phyloP scores from a whole-genome alignment of 2,113 vertebrate species.

The Nesoenas mayeri region DNA sequence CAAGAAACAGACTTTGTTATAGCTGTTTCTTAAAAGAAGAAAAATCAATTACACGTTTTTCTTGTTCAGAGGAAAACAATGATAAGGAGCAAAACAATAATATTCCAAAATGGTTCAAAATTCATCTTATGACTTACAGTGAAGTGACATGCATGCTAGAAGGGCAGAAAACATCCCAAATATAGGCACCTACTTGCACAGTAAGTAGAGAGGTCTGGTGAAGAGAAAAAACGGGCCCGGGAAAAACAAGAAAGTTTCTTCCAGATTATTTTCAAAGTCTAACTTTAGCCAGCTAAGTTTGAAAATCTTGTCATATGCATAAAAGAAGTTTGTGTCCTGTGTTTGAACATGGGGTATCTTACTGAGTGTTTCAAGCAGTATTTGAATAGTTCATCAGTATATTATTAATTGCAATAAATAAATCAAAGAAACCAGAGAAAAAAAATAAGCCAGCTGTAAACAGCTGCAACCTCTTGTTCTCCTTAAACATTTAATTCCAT shows the following conservation, averaged over 20 bases:
- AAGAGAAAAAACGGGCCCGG: neutral
- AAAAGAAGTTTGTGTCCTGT: neutral
- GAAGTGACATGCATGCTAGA: neutral
- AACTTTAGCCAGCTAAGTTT: neutral
- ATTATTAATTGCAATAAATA: neutral
- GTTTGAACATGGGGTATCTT: neutral
- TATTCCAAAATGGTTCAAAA: neutral
- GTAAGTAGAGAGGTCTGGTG: neutral
- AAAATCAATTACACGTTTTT: neutral
- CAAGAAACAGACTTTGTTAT: neutral
- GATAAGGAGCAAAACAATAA: neutral
- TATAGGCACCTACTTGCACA: neutral
- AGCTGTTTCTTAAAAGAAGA: neutral
- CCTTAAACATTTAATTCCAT: constrained; percentile 54
- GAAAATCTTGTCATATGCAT: neutral
- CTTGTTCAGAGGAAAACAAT: neutral
- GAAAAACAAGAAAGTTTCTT: neutral
- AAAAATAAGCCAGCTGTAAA: constrained; percentile 10
- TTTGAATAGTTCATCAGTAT: neutral
- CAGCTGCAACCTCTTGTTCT: constrained; percentile 43
- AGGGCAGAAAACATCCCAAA: neutral
- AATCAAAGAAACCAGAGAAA: neutral
- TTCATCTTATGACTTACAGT: neutral
- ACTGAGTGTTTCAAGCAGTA: neutral
- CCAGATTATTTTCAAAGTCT: neutral